Percentiles rank a stretch among this genome's conserved stretches.
These are phyloP conservation scores for Brenthis ino DNA, from an alignment of 2,888 invertebrate species.

Conservation along the genomic window DNA sequence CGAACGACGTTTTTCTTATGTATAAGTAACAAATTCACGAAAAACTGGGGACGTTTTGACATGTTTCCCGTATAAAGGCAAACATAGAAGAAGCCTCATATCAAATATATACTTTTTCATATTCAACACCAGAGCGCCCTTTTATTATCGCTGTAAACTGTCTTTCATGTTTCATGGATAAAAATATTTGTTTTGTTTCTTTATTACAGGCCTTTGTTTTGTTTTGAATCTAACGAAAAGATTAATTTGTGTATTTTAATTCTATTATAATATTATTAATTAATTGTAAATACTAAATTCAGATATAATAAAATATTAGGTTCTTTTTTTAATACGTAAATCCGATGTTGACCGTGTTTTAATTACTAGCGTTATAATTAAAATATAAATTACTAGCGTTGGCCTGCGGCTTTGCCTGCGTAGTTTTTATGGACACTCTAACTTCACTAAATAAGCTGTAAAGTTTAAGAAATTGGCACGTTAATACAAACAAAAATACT, in stretches of 20 bases:
- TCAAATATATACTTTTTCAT: constrained; percentile 30
- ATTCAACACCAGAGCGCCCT: constrained; percentile 26
- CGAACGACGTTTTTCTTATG: neutral
- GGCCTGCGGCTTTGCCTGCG: too few species aligned
- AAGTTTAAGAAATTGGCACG: too few species aligned
- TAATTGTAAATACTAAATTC: too few species aligned
- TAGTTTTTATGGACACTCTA: too few species aligned
- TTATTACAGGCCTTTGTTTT: constrained; percentile 11
- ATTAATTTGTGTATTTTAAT: neutral
- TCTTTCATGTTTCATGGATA: constrained; percentile 25
- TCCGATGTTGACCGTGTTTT: too few species aligned
- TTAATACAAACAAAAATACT: too few species aligned
- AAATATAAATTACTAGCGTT: too few species aligned
- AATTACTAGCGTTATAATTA: too few species aligned
- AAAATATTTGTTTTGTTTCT: constrained; percentile 25
- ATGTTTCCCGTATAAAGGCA: constrained; percentile 13
- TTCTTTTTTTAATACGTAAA: too few species aligned
- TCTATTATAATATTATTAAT: neutral
- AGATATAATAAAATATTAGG: too few species aligned
- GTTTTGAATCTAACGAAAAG: neutral
- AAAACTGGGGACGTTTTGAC: constrained; percentile 12
- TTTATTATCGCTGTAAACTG: constrained; percentile 29
- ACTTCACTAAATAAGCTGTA: too few species aligned
- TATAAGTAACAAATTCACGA: constrained; percentile 16
- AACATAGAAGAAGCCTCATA: constrained; percentile 23